Conservation (phyloP, 2,888 invertebrate genomes). For the Exocentrus adspersus region DNA sequence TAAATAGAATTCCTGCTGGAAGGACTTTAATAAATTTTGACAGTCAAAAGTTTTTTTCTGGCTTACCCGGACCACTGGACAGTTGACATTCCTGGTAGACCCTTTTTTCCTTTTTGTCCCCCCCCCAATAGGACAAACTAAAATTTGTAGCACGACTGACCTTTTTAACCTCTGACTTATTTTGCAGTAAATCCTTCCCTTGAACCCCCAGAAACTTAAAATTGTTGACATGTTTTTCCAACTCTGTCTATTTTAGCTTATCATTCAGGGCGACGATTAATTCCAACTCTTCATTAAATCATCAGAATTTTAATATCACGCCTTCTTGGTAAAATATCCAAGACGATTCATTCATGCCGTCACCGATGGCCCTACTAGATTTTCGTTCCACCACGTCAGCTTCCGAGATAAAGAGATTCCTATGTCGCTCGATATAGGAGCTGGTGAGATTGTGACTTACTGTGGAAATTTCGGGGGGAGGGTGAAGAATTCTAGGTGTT, state of each 20-base stretch:
- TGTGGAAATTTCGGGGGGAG: slow-evolving; percentile 32
- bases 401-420: slow-evolving; percentile 38
- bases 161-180: no score
- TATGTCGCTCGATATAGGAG: slow-evolving; percentile 36
- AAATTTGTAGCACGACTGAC: no score
- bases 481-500: slow-evolving; percentile 39
- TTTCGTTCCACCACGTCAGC: slow-evolving; percentile 36
- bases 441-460: slow-evolving; percentile 33
- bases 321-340: slow-evolving; percentile 53
- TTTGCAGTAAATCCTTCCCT: no score
- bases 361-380: slow-evolving; percentile 3
- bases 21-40: no score
- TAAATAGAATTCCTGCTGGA: no score
- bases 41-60: no score
- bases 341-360: slow-evolving; percentile 45
- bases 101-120: no score
- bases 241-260: slow-evolving; percentile 38
- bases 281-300: slow-evolving; percentile 50
- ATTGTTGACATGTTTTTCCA: slow-evolving; percentile 11
- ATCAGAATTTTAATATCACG: slow-evolving; percentile 56
- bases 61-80: no score
- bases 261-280: slow-evolving; percentile 51
- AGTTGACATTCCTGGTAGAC: no score
- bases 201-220: no score
- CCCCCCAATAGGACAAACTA: no score